Evolutionary conservation across 2,888 invertebrate genomes (phyloP), one percentile per base, ranked within the genome.

Genomic region (Phlogophora meticulosa): DNA sequence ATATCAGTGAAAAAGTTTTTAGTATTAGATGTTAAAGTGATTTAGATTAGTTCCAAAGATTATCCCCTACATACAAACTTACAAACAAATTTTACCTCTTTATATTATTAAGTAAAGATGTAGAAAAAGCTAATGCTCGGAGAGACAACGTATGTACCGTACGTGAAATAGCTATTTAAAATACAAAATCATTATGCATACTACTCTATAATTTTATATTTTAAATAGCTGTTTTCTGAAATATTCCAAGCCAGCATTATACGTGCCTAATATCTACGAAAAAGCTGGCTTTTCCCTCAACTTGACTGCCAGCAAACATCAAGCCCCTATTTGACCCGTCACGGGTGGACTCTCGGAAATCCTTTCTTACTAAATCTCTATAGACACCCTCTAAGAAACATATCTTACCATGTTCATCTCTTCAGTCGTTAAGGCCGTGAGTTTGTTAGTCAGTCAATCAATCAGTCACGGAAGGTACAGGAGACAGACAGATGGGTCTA

Each of bases 371-470:
- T 43, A 43, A 59, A 58, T 11, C 4, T 42, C n/a, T 15, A 48
- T 15, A n/a, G 28, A 11, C 11, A n/a, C 11, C 5, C 22, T 24
- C 17, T 15, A 42, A 57, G 49, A 15, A 49, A 38, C 24, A 49
- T 58, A 13, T 48, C 28, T 36, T 17, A 13, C 17, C 32, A 48
- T 17, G 17, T 48, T 63, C 40, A 63, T 62, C 38, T 62, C 20
- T 4, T 38, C 17, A 38, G 60, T 17, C 22, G 49, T 42, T 70
- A 15, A 20, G 10, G 13, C 5, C 17, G 20, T n/a, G 32, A 15
- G 17, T n/a, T 28, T 20, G 42, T 32, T 20, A 57, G 34, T 15
- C 49, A 67, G 48, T 51, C 42, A 67, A 36, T 59, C 71, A 51
- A 67, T 71, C 60, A 49, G 17, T 7, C 36, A 51, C 10, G 7